These are phyloP conservation scores for Cerastoderma edule DNA, from an alignment of 2,888 invertebrate genomes.

Conservation along the genomic window DNA sequence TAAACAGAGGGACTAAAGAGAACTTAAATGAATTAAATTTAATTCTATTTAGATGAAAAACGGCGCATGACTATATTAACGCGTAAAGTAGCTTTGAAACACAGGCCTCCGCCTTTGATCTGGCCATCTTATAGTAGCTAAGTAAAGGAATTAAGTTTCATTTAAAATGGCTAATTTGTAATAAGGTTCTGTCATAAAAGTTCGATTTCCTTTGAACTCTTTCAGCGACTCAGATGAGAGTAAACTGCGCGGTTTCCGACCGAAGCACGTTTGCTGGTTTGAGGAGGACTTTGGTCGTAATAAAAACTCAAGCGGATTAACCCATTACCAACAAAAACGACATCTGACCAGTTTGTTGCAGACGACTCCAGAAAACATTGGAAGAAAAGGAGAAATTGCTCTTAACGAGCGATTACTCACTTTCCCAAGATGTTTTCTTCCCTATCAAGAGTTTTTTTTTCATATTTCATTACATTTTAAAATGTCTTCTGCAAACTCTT, in stretches of 20 bases:
- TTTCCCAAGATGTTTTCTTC: no score
- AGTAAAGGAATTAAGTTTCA: conserved; percentile 59
- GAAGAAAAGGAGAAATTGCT: no score
- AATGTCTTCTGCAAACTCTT: no score
- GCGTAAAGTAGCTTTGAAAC: conserved; percentile 54
- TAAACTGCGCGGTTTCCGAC: conserved; percentile 34
- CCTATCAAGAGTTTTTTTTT: no score
- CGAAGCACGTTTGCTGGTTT: no score
- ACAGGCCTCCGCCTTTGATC: conserved; percentile 47
- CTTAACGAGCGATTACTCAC: no score
- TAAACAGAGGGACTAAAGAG: conserved; percentile 55
- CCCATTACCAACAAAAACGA: no score
- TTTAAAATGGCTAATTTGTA: conserved; percentile 61
- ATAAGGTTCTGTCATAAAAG: conserved; percentile 59
- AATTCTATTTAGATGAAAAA: conserved; percentile 61
- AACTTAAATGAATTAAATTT: conserved; percentile 64
- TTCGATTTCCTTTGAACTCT: conserved; percentile 48
- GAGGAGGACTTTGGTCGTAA: no score
- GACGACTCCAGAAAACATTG: no score
- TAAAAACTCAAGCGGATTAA: no score
- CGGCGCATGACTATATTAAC: conserved; percentile 46
- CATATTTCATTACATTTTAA: no score
- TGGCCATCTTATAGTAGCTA: conserved; percentile 38
- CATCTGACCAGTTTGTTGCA: no score
- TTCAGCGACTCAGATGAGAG: conserved; percentile 29